Base-by-base conservation (phyloP, 1,140 invertebrate species). In the Drosophila tani region DNA sequence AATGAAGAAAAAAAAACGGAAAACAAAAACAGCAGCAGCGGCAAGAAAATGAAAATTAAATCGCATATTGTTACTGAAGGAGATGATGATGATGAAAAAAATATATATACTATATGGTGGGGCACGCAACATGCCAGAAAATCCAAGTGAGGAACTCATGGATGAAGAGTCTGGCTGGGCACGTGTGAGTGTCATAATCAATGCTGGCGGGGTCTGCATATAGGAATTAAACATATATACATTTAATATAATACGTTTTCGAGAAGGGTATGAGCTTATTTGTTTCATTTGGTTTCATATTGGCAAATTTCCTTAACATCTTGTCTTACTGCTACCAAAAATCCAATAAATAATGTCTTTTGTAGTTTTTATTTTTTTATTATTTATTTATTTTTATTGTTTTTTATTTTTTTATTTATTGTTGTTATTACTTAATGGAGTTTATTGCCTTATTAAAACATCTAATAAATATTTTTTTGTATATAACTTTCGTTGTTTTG, bases 161-260 rank as follows among this genome's bases (percentile, higher is more conserved):
- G 67, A 74, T 73, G 68, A 38, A 75, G 27, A 64, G 49, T 35
- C 47, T 53, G 50, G 55, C 75, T 47, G 63, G 62, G 74, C 82
- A 81, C 82, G 79, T 84, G 82, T 76, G 80, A 63, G 69, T 81
- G 82, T 81, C 79, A 85, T 86, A 81, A 84, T 65, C 75, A 62
- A 73, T 1, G 51, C 17, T 7, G 27, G 64, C 56, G 59, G 58
- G 76, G 65, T 64, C 29, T 64, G 32, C 24, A 47, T 11, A 64
- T 47, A 53, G 50, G 19, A 56, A 56, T 53, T 40, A 40, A 19
- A 38, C 19, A 32, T 40, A 32, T 17, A 67, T 65, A 38, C 27
- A 49, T 38, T 21, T 66, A 67, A 24, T 41, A 64, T 21, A 41
- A 27, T 14, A 24, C 8, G 35, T 66, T 66, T 35, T 49, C 6